Evolutionary conservation across 2,113 vertebrate genomes (phyloP).

Genomic region (Thomomys bottae): DNA sequence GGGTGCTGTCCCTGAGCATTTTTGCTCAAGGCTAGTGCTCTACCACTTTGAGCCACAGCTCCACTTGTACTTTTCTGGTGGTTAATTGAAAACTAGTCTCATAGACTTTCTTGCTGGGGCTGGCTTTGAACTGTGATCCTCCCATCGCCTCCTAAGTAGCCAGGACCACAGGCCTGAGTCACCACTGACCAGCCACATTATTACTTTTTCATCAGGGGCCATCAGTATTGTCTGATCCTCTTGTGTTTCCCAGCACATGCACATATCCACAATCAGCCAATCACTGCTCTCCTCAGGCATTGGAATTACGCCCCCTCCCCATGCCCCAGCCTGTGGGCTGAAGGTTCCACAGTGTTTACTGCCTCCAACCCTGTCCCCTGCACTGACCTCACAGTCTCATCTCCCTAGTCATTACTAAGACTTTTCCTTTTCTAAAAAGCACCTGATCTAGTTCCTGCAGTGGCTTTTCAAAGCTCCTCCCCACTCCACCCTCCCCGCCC

Average conservation of each 20-base stretch:
- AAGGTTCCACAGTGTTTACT: not conserved
- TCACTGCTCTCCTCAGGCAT: not conserved
- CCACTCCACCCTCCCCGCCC: not conserved
- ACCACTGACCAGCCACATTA: no score
- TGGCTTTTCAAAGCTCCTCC: not conserved
- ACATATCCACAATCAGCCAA: not conserved
- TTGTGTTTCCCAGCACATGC: not conserved
- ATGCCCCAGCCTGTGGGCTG: not conserved
- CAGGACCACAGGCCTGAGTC: no score
- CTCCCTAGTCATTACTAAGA: not conserved
- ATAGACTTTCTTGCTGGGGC: no score
- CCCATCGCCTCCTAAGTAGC: no score
- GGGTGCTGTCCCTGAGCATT: no score
- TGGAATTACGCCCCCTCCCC: not conserved
- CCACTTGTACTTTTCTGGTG: no score
- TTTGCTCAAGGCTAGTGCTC: no score
- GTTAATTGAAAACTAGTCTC: no score
- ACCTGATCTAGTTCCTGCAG: not conserved
- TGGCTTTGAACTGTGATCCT: no score
- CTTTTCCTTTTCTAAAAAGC: not conserved
- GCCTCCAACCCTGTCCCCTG: not conserved
- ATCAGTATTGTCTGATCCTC: not conserved
- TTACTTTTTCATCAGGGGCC: no score
- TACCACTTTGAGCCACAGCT: no score
- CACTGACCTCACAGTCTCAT: not conserved